Evolutionary conservation across 2,113 vertebrate genomes (phyloP).

Genomic region (Tenebrosternarchus preto): DNA sequence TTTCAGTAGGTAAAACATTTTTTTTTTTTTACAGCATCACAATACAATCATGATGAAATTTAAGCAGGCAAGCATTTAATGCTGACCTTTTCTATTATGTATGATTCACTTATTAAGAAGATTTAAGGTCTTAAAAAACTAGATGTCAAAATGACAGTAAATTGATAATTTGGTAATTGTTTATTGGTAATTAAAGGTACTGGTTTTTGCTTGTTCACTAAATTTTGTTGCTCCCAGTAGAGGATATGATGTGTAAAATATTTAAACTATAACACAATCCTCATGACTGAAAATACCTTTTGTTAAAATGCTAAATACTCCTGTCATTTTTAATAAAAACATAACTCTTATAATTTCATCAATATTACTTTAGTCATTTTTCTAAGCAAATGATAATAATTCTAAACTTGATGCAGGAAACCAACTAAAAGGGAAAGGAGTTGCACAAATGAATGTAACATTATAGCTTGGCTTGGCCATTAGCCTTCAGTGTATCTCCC

Average conservation of each 20-base stretch:
- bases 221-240: too few relatives aligned
- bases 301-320: not conserved
- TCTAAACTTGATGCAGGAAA: not conserved
- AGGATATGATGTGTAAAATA: too few relatives aligned
- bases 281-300: not conserved
- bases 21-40: not conserved
- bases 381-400: not conserved
- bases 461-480: slow-evolving; percentile 13
- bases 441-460: slow-evolving; percentile 21
- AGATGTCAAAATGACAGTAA: too few relatives aligned
- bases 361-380: not conserved
- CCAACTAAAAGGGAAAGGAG: not conserved
- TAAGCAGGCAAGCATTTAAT: not conserved
- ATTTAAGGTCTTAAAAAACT: not conserved
- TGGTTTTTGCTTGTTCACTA: too few relatives aligned
- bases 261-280: too few relatives aligned
- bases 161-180: too few relatives aligned
- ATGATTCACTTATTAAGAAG: not conserved
- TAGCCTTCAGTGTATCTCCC: slow-evolving; percentile 29
- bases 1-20: too few relatives aligned
- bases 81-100: not conserved
- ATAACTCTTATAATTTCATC: not conserved
- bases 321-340: not conserved
- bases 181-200: too few relatives aligned
- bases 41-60: not conserved